Evolutionary conservation across 2,888 invertebrate species (phyloP), one percentile per base, ranked within the genome.

Genomic region (Plagodis pulveraria): DNA sequence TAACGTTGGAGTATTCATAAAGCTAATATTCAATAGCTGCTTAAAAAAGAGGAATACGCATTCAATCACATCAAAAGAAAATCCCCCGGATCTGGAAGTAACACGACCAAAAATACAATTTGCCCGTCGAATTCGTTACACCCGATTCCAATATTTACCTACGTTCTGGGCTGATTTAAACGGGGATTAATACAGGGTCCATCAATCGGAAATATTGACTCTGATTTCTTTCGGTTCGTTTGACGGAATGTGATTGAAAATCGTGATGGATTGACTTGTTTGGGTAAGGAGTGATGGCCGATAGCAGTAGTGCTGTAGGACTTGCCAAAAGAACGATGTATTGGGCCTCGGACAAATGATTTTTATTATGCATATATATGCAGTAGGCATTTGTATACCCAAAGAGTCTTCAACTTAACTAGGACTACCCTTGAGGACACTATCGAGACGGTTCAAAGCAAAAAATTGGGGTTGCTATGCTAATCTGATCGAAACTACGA

Each of bases 131-230:
- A 67, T 63, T 65, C 65, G 67, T 53, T 51, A 56, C 54, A 66
- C 59, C 58, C 62, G 66, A 56, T 66, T 70, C 56, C 67, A 70
- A 67, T 70, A 70, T 70, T 70, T 70, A 60, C 70, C 63, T 57
- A 63, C 65, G 63, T 56, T 60, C 58, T 60, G 52, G 56, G 51
- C 59, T 67, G 69, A 56, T 65, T 65, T 69, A 67, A 61, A 67
- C 64, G 65, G 52, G 67, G 62, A 67, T 69, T 69, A 69, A 65
- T 69, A 65, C 66, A 63, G 63, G 63, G 58, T 57, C 62, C 53
- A 41, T 50, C 50, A 42, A 41, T 41, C 42, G 42, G 50, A 52
- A 70, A 70, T 67, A 70, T 70, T 70, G 70, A 67, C 66, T 67
- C 62, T 65, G 62, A 69, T 69, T 69, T 63, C 66, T 67, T 64